Conservation (phyloP, 1,140 invertebrate genomes). For the Trinorchestia longiramus region DNA sequence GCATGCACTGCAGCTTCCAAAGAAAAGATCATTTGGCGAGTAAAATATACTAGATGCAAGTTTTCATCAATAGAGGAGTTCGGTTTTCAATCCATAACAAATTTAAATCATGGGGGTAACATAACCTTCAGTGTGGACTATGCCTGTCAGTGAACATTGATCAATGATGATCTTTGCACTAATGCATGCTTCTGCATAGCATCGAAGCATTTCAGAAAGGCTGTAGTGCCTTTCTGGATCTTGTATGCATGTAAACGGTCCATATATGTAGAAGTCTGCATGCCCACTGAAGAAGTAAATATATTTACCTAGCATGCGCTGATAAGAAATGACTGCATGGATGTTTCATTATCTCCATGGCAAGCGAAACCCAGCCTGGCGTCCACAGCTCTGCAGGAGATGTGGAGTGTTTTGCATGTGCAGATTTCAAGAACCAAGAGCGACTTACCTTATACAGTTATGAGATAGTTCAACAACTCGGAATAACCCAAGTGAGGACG, state of each 20-base stretch:
- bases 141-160: too few species aligned
- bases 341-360: neutral
- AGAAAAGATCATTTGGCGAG: too few species aligned
- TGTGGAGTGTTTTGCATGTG: neutral
- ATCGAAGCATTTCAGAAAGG: neutral
- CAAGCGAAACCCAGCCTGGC: neutral
- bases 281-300: neutral
- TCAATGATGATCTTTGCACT: too few species aligned
- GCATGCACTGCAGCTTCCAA: too few species aligned
- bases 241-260: neutral
- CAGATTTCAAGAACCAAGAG: neutral
- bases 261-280: too few species aligned
- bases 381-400: neutral
- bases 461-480: neutral
- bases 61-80: too few species aligned
- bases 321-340: neutral
- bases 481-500: neutral
- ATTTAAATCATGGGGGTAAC: neutral
- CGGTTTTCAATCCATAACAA: too few species aligned
- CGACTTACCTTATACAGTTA: neutral
- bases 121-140: neutral
- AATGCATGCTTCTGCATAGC: neutral
- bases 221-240: neutral
- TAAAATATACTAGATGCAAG: too few species aligned
- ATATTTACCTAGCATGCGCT: neutral